Evolutionary conservation across 2,888 invertebrate species (phyloP).

Genomic region (Dasysyrphus albostriatus): DNA sequence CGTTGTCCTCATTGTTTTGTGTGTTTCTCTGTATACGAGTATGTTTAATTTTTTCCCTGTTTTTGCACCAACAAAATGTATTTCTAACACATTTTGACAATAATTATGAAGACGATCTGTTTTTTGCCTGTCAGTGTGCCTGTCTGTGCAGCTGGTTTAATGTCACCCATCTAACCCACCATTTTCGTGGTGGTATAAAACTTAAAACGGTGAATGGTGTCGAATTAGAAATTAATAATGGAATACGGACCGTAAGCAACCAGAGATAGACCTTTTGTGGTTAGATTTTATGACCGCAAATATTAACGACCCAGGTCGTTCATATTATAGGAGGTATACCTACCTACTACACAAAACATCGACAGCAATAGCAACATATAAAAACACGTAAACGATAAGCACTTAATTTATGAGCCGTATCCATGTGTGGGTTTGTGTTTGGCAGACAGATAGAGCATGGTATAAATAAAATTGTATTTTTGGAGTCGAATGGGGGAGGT

Average conservation of each 20-base stretch:
- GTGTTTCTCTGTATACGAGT: background rate
- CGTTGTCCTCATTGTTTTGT: background rate
- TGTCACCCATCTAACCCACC: slow-evolving; percentile 45
- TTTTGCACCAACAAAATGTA: slow-evolving; percentile 56
- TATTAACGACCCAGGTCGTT: slow-evolving; percentile 31
- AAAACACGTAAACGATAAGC: slow-evolving; percentile 51
- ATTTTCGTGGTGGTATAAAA: slow-evolving; percentile 19
- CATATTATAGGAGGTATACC: background rate
- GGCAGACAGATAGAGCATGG: slow-evolving; percentile 16
- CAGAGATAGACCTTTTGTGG: slow-evolving; percentile 58
- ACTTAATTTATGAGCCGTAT: slow-evolving; percentile 53
- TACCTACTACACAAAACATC: background rate
- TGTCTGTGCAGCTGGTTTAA: slow-evolving; percentile 63
- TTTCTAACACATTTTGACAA: slow-evolving; percentile 49
- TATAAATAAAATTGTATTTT: slow-evolving; percentile 35
- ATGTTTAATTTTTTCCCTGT: slow-evolving; percentile 16
- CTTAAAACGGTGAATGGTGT: slow-evolving; percentile 50
- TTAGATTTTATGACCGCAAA: slow-evolving; percentile 67
- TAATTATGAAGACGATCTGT: slow-evolving; percentile 32
- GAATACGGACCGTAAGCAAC: background rate
- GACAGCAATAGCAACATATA: slow-evolving; percentile 7
- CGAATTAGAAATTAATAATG: slow-evolving; percentile 68
- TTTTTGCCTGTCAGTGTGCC: slow-evolving; percentile 6
- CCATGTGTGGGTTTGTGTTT: slow-evolving; percentile 60
- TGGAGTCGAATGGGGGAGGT: slow-evolving; percentile 18